Percentiles rank a stretch among this genome's conserved stretches.
phyloP scores from a whole-genome alignment of 2,888 invertebrate genomes.

The Drosophila aldrichi region DNA sequence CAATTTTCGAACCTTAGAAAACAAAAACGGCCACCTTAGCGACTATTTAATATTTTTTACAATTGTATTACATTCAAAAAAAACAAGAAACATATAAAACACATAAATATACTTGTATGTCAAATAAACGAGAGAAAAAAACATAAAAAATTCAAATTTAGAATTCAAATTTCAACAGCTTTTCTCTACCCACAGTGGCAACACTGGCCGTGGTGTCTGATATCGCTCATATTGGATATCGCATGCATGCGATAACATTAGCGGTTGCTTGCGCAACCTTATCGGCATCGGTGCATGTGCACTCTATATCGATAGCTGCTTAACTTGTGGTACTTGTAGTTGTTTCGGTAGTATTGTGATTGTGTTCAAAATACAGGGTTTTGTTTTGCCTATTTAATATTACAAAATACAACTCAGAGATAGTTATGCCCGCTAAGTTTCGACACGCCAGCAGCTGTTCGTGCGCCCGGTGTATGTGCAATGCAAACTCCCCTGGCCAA shows the following conservation, averaged over 20 bases:
- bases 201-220: background rate
- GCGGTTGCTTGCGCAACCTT: background rate
- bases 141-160: slow-evolving; percentile 1
- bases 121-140: slow-evolving; percentile 19
- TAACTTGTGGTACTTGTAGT: slow-evolving; percentile 44
- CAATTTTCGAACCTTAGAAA: background rate
- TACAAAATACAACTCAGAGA: slow-evolving; percentile 30
- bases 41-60: slow-evolving; percentile 70
- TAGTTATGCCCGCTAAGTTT: slow-evolving; percentile 58
- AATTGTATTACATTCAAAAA: slow-evolving; percentile 62
- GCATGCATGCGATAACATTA: slow-evolving; percentile 9
- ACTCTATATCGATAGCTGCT: slow-evolving; percentile 47
- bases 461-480: slow-evolving; percentile 57
- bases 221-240: background rate
- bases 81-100: slow-evolving; percentile 8
- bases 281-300: slow-evolving; percentile 37
- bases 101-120: slow-evolving; percentile 40
- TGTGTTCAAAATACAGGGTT: slow-evolving; percentile 73
- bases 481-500: slow-evolving; percentile 48
- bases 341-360: slow-evolving; percentile 68
- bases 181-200: background rate
- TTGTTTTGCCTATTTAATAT: slow-evolving; percentile 55
- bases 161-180: background rate
- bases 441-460: slow-evolving; percentile 44
- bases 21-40: slow-evolving; percentile 38